Conservation (phyloP, 2,797 vertebrate species). For the Lepilemur septentrionalis region DNA sequence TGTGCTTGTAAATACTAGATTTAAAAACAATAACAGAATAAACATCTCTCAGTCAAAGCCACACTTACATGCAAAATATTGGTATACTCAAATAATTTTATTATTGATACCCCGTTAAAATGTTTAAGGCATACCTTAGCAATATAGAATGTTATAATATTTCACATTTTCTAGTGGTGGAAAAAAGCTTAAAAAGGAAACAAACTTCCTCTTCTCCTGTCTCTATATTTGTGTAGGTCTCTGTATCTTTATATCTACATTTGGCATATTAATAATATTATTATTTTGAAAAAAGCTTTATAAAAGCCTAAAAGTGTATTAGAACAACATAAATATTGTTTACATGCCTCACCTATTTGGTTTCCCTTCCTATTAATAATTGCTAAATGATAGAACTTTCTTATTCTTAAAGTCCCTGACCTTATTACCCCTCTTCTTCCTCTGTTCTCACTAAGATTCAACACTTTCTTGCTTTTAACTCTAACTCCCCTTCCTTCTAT, state of each 20-base stretch:
- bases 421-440: neutral
- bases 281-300: neutral
- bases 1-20: slow-evolving; percentile 35
- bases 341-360: no score
- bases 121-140: neutral
- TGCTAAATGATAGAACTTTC: neutral
- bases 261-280: neutral
- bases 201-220: neutral
- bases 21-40: slow-evolving; percentile 21
- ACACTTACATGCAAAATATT: neutral
- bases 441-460: neutral
- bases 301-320: neutral
- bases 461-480: neutral
- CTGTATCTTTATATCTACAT: neutral
- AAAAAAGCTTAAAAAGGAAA: neutral
- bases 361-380: neutral
- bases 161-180: neutral
- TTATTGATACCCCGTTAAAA: neutral
- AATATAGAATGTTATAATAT: neutral
- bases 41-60: neutral
- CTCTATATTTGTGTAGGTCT: neutral
- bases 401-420: neutral
- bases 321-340: neutral
- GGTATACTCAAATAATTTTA: neutral
- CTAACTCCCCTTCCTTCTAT: neutral